phyloP scores from a whole-genome alignment of 2,797 vertebrate species.

The Passerculus sandwichensis region DNA sequence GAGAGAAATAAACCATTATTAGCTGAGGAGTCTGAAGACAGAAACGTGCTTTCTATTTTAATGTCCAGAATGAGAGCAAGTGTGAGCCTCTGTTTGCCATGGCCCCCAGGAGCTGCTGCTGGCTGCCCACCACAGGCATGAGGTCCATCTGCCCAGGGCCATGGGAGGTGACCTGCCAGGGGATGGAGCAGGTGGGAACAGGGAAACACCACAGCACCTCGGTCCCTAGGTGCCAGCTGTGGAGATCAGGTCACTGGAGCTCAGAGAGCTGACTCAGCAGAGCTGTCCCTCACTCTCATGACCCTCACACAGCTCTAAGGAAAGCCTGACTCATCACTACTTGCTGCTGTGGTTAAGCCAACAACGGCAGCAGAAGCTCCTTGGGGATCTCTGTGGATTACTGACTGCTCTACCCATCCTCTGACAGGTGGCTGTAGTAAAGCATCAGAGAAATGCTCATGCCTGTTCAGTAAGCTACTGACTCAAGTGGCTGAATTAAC shows the following conservation, averaged over 20 bases:
- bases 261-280: background rate
- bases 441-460: background rate
- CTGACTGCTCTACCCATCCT: conserved; percentile 13
- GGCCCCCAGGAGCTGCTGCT: background rate
- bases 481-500: background rate
- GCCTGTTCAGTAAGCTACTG: background rate
- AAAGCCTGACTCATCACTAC: background rate
- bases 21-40: background rate
- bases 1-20: background rate
- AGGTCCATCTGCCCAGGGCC: fast-evolving
- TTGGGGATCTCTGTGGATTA: background rate
- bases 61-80: background rate
- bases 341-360: fast-evolving
- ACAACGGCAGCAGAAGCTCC: background rate
- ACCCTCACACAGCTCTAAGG: fast-evolving
- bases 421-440: conserved; percentile 53
- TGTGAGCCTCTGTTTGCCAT: background rate
- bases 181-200: fast-evolving
- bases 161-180: background rate
- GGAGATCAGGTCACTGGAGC: background rate
- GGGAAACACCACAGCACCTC: fast-evolving
- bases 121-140: background rate
- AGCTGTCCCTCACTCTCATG: background rate
- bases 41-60: background rate
- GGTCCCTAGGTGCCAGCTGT: fast-evolving